A percentile compares a stretch with the other conserved stretches of the same genome.
Conservation (phyloP, 2,888 invertebrate species). For the Tolmerus cingulatus region DNA sequence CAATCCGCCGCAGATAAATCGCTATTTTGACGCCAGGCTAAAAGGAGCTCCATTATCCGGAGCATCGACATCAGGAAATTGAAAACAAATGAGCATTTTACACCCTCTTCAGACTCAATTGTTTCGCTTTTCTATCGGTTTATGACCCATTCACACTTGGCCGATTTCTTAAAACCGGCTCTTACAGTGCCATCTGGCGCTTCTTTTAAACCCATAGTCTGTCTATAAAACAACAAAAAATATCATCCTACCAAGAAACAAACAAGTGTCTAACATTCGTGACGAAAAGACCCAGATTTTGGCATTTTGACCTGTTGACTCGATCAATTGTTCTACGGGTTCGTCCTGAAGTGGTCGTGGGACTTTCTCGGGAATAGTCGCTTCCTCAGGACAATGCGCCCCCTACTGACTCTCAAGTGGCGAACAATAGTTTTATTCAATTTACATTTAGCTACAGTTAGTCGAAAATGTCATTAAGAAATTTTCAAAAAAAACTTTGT, state of each 20-base stretch:
- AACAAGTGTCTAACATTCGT: slow-evolving; percentile 26
- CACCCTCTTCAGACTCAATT: slow-evolving; percentile 5
- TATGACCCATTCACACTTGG: background rate
- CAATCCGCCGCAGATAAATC: background rate
- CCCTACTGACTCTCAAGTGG: slow-evolving; percentile 22
- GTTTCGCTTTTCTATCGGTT: background rate
- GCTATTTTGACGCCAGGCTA: background rate
- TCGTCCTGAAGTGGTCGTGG: background rate
- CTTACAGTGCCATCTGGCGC: background rate
- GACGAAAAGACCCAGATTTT: slow-evolving; percentile 19
- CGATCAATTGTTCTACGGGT: slow-evolving; percentile 12
- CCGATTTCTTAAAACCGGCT: background rate
- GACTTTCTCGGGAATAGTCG: background rate
- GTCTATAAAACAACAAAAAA: background rate
- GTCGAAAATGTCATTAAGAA: background rate
- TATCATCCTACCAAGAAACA: slow-evolving; percentile 5
- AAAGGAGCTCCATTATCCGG: background rate
- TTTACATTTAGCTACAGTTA: background rate
- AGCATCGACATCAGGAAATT: background rate
- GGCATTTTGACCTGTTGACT: slow-evolving; percentile 9
- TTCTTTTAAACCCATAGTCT: background rate
- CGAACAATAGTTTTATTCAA: slow-evolving; percentile 6
- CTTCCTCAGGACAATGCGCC: background rate
- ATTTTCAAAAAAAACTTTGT: background rate
- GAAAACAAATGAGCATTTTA: slow-evolving; percentile 14